Base-by-base conservation (phyloP, 2,797 vertebrate genomes). In the Muraenolepis orangiensis region DNA sequence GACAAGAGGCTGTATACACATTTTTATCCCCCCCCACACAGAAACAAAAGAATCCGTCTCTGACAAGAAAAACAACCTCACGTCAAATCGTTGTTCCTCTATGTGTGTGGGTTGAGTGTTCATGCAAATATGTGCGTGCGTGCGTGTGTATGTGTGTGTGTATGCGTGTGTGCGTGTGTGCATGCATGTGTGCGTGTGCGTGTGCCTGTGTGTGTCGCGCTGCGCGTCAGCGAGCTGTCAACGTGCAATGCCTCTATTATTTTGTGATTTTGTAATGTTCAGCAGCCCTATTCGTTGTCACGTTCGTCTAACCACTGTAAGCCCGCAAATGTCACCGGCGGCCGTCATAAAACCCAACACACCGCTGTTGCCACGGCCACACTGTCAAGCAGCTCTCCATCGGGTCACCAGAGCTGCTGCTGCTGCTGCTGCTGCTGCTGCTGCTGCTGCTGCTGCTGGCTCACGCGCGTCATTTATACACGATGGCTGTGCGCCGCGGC, bases 281-380 rank as follows among this genome's bases (percentile, higher is more conserved):
- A n/a, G 61, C 61, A 28, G 61, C 61, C n/a, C 61, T 7, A 29
- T 72, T 78, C 72, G 69, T 82, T 82, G 74, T 31, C 40, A 57
- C 73, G 38, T 75, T 81, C 42, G 18, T 46, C 26, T 70, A 78
- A 84, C 74, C 78, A 67, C 72, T 38, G n/a, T n/a, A 23, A 23
- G 70, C 69, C 30, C n/a, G 81, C 38, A 78, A 77, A 72, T 87
- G 42, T 77, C 82, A 87, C 79, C 67, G 71, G 78, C 81, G 30
- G 70, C 69, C 82, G 79, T 87, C 74, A 77, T 82, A 57, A 78
- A 76, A 23, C n/a, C n/a, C n/a, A 6, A 26, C 75, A 46, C 36
- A n/a, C n/a, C n/a, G n/a, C n/a, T n/a, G n/a, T n/a, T 38, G 66
- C 76, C 38, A 77, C 6, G 32, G 78, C 80, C 74, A 78, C 68